Percentiles rank a stretch among this genome's conserved stretches.
These are phyloP conservation scores for Chinchilla lanigera DNA, from an alignment of 2,113 vertebrate species.

Conservation along the genomic window DNA sequence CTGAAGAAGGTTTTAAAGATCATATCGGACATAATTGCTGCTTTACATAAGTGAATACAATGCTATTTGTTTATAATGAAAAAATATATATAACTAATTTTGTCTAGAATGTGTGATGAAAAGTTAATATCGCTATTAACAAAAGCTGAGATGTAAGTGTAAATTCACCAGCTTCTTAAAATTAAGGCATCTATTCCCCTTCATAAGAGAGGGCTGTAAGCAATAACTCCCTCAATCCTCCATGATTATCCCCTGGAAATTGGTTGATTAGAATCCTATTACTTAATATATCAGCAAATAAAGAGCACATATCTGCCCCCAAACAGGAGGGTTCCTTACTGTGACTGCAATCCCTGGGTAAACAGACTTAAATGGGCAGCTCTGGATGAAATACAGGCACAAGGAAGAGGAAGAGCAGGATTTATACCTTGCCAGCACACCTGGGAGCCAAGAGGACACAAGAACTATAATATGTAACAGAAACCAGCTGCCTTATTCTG, in stretches of 20 bases:
- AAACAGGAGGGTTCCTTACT: not conserved
- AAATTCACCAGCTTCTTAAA: conserved; percentile 36
- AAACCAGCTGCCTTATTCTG: conserved; percentile 70
- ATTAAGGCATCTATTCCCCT: not conserved
- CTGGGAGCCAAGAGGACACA: conserved; percentile 56
- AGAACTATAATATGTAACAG: conserved; percentile 66
- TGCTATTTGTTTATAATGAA: not conserved
- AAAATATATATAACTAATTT: not conserved
- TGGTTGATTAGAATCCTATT: not conserved
- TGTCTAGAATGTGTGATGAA: not conserved
- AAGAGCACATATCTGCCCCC: not conserved
- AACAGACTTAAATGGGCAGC: conserved; percentile 35
- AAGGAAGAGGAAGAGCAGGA: conserved; percentile 19
- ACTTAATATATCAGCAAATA: conserved; percentile 47
- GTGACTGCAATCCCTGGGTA: not conserved
- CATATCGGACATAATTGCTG: not conserved
- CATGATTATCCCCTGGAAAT: conserved; percentile 13
- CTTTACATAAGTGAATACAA: not conserved
- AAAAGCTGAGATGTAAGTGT: not conserved
- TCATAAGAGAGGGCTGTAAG: not conserved
- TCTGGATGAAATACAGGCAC: not conserved
- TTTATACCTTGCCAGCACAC: conserved; percentile 32
- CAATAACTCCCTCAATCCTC: not conserved
- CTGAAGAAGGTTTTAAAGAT: not conserved
- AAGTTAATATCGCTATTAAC: not conserved